Evolutionary conservation across 2,797 vertebrate genomes (phyloP).

Genomic region (Lacerta viridis): DNA sequence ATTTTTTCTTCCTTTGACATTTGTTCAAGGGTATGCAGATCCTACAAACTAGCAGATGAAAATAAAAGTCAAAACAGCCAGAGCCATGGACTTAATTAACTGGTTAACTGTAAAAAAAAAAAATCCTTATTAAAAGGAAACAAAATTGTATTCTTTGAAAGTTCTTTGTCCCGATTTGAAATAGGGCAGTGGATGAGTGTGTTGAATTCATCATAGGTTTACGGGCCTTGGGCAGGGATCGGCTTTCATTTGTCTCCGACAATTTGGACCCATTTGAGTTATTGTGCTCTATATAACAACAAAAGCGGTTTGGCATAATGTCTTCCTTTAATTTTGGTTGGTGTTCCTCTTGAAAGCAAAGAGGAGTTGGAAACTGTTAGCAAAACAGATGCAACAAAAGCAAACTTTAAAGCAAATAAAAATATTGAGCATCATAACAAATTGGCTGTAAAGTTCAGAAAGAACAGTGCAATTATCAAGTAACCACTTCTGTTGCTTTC

Average conservation of each 20-base stretch:
- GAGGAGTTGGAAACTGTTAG: slow-evolving; percentile 60
- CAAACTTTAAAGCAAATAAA: slow-evolving; percentile 41
- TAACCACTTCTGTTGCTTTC: slow-evolving; percentile 43
- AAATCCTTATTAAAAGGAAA: slow-evolving; percentile 59
- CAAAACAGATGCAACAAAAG: slow-evolving; percentile 33
- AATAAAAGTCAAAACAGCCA: slow-evolving; percentile 75
- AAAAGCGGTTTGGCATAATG: slow-evolving; percentile 21
- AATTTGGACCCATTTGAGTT: slow-evolving; percentile 43
- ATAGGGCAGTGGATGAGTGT: slow-evolving; percentile 26
- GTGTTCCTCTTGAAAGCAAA: slow-evolving; percentile 56
- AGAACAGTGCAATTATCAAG: slow-evolving; percentile 34
- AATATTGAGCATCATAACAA: slow-evolving; percentile 46
- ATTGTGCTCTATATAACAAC: slow-evolving; percentile 36
- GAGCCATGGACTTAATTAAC: slow-evolving; percentile 74
- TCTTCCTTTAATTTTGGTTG: slow-evolving; percentile 47
- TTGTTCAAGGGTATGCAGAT: slow-evolving; percentile 78
- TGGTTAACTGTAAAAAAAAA: slow-evolving; percentile 50
- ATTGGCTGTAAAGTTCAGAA: slow-evolving; percentile 58
- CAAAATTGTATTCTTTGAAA: slow-evolving; percentile 52
- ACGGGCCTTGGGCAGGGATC: slow-evolving; percentile 31
- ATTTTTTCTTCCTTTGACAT: slow-evolving; percentile 72
- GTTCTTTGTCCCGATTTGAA: slow-evolving; percentile 57
- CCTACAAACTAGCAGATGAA: slow-evolving; percentile 74
- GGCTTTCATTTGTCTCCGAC: slow-evolving; percentile 48
- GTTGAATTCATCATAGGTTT: slow-evolving; percentile 55